Evolutionary conservation across 2,797 vertebrate species (phyloP).

Genomic region (Crossoptilon crossoptilon): DNA sequence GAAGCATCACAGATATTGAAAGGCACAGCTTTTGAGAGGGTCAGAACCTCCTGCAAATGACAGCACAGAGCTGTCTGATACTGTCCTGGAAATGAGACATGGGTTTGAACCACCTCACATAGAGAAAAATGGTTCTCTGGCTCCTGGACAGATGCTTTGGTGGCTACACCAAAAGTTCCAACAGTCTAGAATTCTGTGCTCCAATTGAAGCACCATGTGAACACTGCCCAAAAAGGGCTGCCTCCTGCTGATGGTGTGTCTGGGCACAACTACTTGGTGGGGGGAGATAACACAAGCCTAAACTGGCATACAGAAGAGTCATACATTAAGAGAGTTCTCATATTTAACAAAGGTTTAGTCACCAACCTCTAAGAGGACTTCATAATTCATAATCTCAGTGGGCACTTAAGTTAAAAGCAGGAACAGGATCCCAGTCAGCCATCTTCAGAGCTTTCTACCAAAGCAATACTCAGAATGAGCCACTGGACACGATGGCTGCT

Average conservation of each 20-base stretch:
- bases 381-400: neutral
- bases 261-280: no score
- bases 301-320: neutral
- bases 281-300: neutral
- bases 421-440: neutral
- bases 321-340: neutral
- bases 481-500: rapidly evolving
- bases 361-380: no score
- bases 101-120: neutral
- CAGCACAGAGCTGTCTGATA: neutral
- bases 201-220: neutral
- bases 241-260: neutral
- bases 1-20: neutral
- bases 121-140: neutral
- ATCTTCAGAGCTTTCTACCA: neutral
- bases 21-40: neutral
- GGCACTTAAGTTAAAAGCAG: no score
- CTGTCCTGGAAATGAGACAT: neutral
- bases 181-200: no score
- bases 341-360: neutral
- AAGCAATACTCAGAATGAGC: neutral
- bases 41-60: neutral
- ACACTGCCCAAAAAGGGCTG: neutral
- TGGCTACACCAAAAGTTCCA: neutral
- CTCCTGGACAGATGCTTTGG: neutral